A percentile compares a stretch with the other conserved stretches of the same genome.
These are phyloP conservation scores for Galeopsomyia nigrocyanea DNA, from an alignment of 2,888 invertebrate genomes.

Conservation along the genomic window DNA sequence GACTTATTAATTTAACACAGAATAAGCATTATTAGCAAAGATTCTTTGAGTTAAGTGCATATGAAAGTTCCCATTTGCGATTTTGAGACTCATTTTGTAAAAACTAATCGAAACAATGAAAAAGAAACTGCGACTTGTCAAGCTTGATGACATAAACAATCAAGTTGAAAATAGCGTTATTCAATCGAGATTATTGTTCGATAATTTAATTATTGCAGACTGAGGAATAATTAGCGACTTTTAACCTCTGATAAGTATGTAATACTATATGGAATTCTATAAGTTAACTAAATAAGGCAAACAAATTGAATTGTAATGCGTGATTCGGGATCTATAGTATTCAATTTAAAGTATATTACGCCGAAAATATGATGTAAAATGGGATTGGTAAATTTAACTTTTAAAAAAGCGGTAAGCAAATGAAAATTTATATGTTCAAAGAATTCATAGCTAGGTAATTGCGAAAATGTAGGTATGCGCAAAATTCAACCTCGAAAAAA, in stretches of 20 bases:
- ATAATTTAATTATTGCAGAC: conserved; percentile 29
- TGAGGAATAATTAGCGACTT: conserved; percentile 17
- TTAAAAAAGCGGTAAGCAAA: not conserved
- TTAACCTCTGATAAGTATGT: not conserved
- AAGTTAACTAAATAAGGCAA: conserved; percentile 11
- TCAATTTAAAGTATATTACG: conserved; percentile 24
- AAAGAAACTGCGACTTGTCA: too few relatives aligned
- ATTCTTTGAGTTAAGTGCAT: not conserved
- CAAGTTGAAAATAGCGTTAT: not conserved
- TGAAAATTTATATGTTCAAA: not conserved
- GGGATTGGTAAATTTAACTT: not conserved
- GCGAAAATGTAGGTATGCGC: too few relatives aligned
- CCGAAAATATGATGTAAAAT: conserved; percentile 23
- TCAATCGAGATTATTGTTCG: conserved; percentile 14
- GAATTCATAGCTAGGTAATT: too few relatives aligned
- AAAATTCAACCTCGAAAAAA: too few relatives aligned
- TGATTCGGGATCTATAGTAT: not conserved
- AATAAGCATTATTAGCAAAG: conserved; percentile 4
- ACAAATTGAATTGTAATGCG: conserved; percentile 18
- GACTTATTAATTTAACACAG: not conserved
- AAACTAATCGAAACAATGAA: too few relatives aligned
- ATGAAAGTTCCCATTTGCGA: too few relatives aligned
- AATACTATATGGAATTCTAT: not conserved
- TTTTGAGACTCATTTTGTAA: too few relatives aligned
- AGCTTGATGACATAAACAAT: too few relatives aligned